A percentile compares a stretch with the other conserved stretches of the same genome.
These are phyloP conservation scores for Eudasyphora cyanicolor DNA, from an alignment of 2,888 invertebrate genomes.

Conservation along the genomic window DNA sequence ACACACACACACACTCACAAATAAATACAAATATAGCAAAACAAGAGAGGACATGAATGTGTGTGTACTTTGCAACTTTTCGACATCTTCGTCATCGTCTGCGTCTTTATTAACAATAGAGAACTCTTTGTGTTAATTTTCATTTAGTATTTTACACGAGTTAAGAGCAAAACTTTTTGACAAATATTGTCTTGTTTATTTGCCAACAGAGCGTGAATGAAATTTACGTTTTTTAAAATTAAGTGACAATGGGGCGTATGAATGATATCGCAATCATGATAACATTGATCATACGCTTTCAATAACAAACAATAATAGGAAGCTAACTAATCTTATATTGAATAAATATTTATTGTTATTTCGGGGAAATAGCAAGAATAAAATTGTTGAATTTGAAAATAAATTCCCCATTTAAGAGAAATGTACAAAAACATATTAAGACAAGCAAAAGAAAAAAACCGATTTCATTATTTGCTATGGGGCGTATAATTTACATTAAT, in stretches of 20 bases:
- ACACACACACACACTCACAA: not conserved
- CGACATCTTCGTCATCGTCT: not conserved
- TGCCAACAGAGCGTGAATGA: not conserved
- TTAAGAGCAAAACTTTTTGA: not conserved
- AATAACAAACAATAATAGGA: too few species aligned
- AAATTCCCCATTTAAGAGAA: too few species aligned
- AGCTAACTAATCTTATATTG: too few species aligned
- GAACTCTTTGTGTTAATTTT: slow-evolving; percentile 1
- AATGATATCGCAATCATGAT: not conserved
- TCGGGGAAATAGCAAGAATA: too few species aligned
- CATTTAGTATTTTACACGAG: not conserved
- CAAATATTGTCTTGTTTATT: not conserved
- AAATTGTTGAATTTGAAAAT: too few species aligned
- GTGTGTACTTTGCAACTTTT: not conserved
- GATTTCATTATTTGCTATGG: too few species aligned
- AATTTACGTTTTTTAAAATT: not conserved
- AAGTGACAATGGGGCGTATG: not conserved
- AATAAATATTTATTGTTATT: too few species aligned
- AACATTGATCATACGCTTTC: too few species aligned
- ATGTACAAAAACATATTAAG: too few species aligned
- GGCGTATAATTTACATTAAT: too few species aligned
- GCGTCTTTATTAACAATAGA: not conserved
- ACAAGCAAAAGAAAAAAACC: too few species aligned
- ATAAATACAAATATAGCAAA: too few species aligned
- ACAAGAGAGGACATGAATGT: not conserved